These are phyloP conservation scores for Gymnocephalus cernua DNA, from an alignment of 2,113 vertebrate genomes.

Conservation along the genomic window DNA sequence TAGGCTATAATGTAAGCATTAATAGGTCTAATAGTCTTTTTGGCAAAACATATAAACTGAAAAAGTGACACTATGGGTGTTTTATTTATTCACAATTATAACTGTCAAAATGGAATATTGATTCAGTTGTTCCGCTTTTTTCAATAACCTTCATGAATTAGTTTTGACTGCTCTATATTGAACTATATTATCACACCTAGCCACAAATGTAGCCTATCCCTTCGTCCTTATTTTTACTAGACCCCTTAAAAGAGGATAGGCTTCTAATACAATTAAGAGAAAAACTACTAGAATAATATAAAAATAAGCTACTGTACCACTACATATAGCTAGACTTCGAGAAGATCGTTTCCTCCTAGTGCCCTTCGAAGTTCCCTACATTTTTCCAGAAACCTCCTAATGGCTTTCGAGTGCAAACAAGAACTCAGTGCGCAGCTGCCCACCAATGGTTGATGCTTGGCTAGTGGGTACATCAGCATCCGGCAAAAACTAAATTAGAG, in stretches of 20 bases:
- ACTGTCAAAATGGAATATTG: background rate
- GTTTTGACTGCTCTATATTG: too few species aligned
- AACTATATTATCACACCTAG: background rate
- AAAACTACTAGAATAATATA: background rate
- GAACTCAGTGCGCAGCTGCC: conserved; percentile 74
- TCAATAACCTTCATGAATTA: background rate
- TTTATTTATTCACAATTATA: background rate
- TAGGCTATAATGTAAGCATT: too few species aligned
- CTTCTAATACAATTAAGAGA: background rate
- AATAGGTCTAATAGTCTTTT: too few species aligned
- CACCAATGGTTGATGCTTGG: conserved; percentile 57
- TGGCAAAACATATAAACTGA: too few species aligned
- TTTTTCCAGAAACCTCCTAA: conserved; percentile 29
- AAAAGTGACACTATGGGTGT: background rate
- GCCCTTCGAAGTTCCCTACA: conserved; percentile 49
- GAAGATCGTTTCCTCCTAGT: conserved; percentile 16
- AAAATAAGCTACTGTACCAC: background rate
- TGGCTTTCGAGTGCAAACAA: conserved; percentile 29
- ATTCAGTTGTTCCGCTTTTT: background rate
- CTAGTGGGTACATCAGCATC: conserved; percentile 40
- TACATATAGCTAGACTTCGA: too few species aligned
- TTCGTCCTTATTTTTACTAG: background rate
- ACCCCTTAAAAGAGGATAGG: background rate
- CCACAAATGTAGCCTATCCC: background rate
- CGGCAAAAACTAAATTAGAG: conserved; percentile 24